Conservation (phyloP, 2,888 invertebrate genomes). For the Lycia hirtaria region DNA sequence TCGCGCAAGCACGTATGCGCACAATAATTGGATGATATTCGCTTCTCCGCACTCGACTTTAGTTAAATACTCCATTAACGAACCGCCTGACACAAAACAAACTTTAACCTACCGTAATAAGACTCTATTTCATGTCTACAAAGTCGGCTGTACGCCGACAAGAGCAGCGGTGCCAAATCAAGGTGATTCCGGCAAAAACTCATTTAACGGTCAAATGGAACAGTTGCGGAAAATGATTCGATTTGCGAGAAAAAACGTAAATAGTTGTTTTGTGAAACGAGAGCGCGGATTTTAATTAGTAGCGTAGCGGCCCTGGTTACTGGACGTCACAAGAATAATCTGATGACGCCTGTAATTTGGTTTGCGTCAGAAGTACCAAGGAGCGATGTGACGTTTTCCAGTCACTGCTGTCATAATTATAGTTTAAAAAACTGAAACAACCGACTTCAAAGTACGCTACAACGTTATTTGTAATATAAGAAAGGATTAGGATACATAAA, state of each 20-base stretch:
- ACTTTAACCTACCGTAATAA: not conserved
- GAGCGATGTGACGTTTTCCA: too few relatives aligned
- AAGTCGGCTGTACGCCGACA: conserved; percentile 6
- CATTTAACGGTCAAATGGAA: conserved; percentile 31
- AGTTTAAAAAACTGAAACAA: too few relatives aligned
- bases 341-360: too few relatives aligned
- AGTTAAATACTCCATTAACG: conserved; percentile 27
- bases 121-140: not conserved
- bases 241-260: conserved; percentile 14
- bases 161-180: conserved; percentile 32
- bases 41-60: conserved; percentile 24
- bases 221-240: conserved; percentile 26
- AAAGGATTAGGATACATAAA: too few relatives aligned
- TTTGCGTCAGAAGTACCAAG: too few relatives aligned
- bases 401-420: too few relatives aligned
- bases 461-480: too few relatives aligned
- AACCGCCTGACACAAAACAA: not conserved
- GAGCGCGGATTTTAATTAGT: conserved; percentile 9
- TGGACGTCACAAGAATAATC: too few relatives aligned
- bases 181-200: conserved; percentile 35
- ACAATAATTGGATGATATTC: conserved; percentile 40
- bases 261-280: conserved; percentile 10
- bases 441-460: too few relatives aligned
- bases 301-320: conserved; percentile 35
- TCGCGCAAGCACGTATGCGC: conserved; percentile 29